These are phyloP conservation scores for Oceanodroma tethys DNA, from an alignment of 2,113 vertebrate genomes.

Conservation along the genomic window DNA sequence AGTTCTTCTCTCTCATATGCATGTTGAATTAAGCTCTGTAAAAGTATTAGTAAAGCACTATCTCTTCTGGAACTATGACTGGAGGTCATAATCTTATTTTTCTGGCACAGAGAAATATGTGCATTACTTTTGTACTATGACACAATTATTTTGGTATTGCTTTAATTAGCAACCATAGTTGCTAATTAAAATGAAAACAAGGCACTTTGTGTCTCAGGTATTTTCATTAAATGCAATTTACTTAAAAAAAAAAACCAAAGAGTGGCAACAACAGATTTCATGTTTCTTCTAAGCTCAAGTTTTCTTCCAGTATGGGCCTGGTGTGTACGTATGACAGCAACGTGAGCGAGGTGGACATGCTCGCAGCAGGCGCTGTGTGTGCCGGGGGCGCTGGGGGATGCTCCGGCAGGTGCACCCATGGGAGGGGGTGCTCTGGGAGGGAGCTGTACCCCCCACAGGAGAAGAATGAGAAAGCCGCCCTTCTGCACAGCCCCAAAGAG, in stretches of 20 bases:
- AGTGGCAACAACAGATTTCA: background rate
- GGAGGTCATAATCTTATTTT: background rate
- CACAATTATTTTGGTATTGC: background rate
- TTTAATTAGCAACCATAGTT: background rate
- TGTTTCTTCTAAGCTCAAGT: background rate
- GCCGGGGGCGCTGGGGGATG: background rate
- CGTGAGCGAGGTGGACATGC: accelerated
- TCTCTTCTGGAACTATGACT: background rate
- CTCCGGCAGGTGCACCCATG: background rate
- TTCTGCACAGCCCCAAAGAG: background rate
- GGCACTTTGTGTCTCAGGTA: background rate
- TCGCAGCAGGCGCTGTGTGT: background rate
- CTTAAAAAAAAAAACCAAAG: background rate
- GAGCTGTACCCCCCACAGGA: background rate
- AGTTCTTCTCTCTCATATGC: background rate
- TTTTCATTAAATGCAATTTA: background rate
- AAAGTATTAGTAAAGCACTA: background rate
- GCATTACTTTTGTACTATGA: background rate
- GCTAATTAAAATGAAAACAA: slow-evolving; percentile 8
- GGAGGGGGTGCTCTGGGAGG: background rate
- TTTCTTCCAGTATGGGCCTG: accelerated
- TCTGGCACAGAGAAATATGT: background rate
- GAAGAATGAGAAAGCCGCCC: background rate
- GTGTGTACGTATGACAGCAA: accelerated
- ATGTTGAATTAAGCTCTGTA: background rate